phyloP scores from a whole-genome alignment of 2,113 vertebrate species.

The Apaloderma vittatum region DNA sequence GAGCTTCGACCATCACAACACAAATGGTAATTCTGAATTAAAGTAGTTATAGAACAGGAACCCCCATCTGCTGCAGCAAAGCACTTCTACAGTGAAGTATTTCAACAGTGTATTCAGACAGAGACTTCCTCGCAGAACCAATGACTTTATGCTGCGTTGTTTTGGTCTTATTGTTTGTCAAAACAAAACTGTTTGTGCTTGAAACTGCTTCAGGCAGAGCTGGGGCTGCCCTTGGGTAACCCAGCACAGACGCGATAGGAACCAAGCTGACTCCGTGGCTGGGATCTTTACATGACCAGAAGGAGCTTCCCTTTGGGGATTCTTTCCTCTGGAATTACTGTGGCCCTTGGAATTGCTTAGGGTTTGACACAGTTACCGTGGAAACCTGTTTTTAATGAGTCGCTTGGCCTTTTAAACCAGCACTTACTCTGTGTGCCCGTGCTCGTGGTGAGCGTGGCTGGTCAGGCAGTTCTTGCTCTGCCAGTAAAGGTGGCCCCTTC shows the following conservation, averaged over 20 bases:
- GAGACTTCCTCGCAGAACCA: not conserved
- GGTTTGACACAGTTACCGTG: not conserved
- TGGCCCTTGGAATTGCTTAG: not conserved
- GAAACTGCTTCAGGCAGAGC: not conserved
- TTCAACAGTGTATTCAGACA: not conserved
- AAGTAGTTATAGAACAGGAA: not conserved
- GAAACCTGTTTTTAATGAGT: not conserved
- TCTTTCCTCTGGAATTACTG: not conserved
- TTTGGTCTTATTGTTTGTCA: not conserved
- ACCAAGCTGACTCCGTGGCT: not conserved
- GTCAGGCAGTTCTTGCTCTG: not conserved
- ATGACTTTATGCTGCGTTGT: not conserved
- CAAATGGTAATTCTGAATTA: constrained; percentile 58
- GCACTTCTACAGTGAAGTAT: not conserved
- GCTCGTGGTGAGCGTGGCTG: not conserved
- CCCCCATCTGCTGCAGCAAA: not conserved
- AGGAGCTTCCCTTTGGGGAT: not conserved
- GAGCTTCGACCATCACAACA: not conserved
- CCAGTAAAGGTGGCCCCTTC: not conserved
- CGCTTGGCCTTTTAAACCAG: not conserved
- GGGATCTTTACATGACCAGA: not conserved
- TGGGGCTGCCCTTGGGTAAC: fast-evolving
- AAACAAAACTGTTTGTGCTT: not conserved
- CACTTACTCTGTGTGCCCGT: not conserved
- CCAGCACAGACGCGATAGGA: fast-evolving